Evolutionary conservation across 2,113 vertebrate genomes (phyloP), one percentile per base, ranked within the genome.

Genomic region (Lanius ludovicianus): DNA sequence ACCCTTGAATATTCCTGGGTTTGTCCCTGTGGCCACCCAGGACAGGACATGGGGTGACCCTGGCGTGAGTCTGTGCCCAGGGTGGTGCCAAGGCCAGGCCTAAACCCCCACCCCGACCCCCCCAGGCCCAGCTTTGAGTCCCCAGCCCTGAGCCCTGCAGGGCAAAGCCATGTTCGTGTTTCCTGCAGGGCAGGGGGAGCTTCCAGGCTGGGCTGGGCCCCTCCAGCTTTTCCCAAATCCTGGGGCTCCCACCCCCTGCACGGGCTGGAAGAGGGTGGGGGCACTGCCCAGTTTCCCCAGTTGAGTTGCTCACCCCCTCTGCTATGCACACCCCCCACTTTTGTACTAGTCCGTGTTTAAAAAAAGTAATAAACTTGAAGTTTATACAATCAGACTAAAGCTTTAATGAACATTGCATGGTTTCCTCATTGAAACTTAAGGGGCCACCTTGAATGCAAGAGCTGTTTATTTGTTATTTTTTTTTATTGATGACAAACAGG

Each of bases 401-500:
- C 35, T 94, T 95, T 89, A 94, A 91, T 95, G 94, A 92, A 60
- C 1, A 6, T n/a, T 90, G 85, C 79, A 49, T 71, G 84, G 78
- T 68, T 84, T 91, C 52, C 9, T 44, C 95, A 85, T 37, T 87
- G 79, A 88, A 87, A 81, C 44, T 44, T 30, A 92, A 92, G 13
- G 77, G 86, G 60, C 89, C 88, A 60, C 47, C 46, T 46, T 68
- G 63, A 97, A 96, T 84, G 87, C 97, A 92, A 97, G 91, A 96
- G 90, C 91, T 94, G 94, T 98, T 98, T 98, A 97, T 98, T 97
- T 62, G 56, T 93, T 93, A 85, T 70, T 52, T 95, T 50, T 98
- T 98, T 98, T 98, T 95, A 98, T 97, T 97, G 96, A 97, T 98
- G 97, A 98, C 97, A 97, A 98, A 97, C 95, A 98, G 96, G 86